phyloP scores from a whole-genome alignment of 2,797 vertebrate species.

The Gymnopithys bicolor region DNA sequence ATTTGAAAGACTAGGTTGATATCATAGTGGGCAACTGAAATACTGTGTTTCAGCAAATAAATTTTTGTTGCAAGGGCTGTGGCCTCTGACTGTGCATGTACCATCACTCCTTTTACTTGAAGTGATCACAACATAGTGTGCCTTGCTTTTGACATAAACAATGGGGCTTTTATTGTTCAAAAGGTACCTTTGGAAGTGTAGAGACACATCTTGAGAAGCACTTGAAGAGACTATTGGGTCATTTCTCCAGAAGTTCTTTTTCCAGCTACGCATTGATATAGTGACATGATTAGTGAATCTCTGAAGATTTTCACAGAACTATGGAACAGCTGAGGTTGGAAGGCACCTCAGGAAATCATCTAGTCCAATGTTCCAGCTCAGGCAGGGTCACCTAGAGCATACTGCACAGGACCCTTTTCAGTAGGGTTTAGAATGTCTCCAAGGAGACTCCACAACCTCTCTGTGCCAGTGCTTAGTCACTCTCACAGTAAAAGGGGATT shows the following conservation, averaged over 20 bases:
- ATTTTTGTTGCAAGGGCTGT: not conserved
- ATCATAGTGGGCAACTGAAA: not conserved
- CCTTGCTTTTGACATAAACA: not conserved
- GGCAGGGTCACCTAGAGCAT: not conserved
- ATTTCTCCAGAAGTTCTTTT: not conserved
- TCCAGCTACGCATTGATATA: not conserved
- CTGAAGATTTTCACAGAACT: not conserved
- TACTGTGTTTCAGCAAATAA: not conserved
- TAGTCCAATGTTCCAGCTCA: not conserved
- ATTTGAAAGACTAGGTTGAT: not conserved
- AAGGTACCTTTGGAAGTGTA: not conserved
- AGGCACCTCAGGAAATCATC: not conserved
- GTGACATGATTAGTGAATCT: not conserved
- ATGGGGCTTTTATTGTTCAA: not conserved
- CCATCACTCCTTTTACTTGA: not conserved
- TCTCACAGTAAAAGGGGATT: not conserved
- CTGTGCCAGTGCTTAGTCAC: not conserved
- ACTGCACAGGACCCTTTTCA: not conserved
- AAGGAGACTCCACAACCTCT: not conserved
- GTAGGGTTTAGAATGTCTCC: not conserved
- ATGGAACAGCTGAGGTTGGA: not conserved
- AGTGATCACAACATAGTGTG: not conserved
- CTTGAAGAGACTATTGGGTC: not conserved
- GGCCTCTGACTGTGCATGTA: not conserved
- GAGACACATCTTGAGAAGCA: not conserved